Base-by-base conservation (phyloP, 1,140 invertebrate species). In the Chironomus striatipennis region DNA sequence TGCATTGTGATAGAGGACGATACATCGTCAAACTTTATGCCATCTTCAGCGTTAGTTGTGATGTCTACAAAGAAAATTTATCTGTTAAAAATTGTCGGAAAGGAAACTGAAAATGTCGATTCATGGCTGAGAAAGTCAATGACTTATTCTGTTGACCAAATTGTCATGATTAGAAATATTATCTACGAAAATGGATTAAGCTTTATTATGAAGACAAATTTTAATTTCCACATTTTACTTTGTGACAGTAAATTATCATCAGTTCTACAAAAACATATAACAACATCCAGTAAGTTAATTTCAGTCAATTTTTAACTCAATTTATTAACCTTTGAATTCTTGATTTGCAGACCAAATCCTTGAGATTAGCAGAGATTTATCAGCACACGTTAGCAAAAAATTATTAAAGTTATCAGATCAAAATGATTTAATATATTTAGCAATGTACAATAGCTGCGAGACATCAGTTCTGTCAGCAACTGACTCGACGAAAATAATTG, bases 21-120 rank as follows among this genome's bases (percentile, higher is more conserved):
- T 74, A 9, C 76, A 79, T 6, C 77, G 6, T 34, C 65, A 42
- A 7, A 78, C 77, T 0, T 75, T 78, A 74, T 70, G 43, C 2
- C 10, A 78, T 0, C 81, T 81, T 77, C 80, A 84, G 47, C 86
- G 86, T 6, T 87, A 47, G 77, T 88, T n/a, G 83, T 87, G 7
- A 79, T 87, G 72, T 87, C 87, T 8, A 87, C 84, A 7, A 79
- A 79, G 2, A 86, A 86, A 76, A 79, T 85, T 74, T 88, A 87
- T 74, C 73, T 88, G 9, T 83, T 88, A 74, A 84, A 83, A 77
- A 83, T 85, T 5, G 81, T 79, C 76, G 84, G 83, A 9, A 74
- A 76, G 9, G 84, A 86, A 77, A 82, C 84, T 79, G 83, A 83
- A 73, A 79, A 82, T 76, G 78, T 81, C 5, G 74, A 79, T 47